Percentiles rank a stretch among this genome's conserved stretches.
Conservation (phyloP, 2,888 invertebrate genomes). For the Torymus texanus region DNA sequence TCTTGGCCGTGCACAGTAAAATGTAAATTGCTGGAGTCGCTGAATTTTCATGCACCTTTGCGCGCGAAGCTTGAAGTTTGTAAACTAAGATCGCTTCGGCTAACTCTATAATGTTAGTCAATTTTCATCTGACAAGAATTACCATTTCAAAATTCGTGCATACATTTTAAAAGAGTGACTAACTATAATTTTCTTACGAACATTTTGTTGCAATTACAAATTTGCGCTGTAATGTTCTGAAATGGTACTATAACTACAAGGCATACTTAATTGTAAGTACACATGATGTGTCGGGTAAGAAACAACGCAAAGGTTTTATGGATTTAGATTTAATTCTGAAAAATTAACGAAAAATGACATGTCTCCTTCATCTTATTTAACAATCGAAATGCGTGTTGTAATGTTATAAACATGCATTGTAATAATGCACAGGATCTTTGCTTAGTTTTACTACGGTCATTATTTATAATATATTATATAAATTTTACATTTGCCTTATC, state of each 20-base stretch:
- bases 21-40: slow-evolving; percentile 28
- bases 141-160: too few species aligned
- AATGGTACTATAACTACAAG: too few species aligned
- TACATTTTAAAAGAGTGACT: too few species aligned
- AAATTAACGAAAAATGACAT: slow-evolving; percentile 50
- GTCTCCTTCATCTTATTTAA: slow-evolving; percentile 26
- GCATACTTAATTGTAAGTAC: background rate
- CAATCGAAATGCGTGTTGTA: slow-evolving; percentile 41
- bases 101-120: too few species aligned
- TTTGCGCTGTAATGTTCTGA: too few species aligned
- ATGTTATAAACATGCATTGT: slow-evolving; percentile 49
- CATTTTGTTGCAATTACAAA: too few species aligned
- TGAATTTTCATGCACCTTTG: slow-evolving; percentile 27
- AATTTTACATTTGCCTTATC: slow-evolving; percentile 56
- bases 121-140: too few species aligned
- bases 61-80: background rate
- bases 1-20: background rate
- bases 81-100: too few species aligned
- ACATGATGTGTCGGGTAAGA: slow-evolving; percentile 16
- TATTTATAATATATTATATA: slow-evolving; percentile 57
- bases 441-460: slow-evolving; percentile 50
- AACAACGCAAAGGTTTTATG: slow-evolving; percentile 22
- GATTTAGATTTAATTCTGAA: slow-evolving; percentile 51
- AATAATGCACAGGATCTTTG: slow-evolving; percentile 50
- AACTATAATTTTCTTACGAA: too few species aligned